Evolutionary conservation across 2,888 invertebrate genomes (phyloP), one percentile per base, ranked within the genome.

Genomic region (Frankliniella fusca): DNA sequence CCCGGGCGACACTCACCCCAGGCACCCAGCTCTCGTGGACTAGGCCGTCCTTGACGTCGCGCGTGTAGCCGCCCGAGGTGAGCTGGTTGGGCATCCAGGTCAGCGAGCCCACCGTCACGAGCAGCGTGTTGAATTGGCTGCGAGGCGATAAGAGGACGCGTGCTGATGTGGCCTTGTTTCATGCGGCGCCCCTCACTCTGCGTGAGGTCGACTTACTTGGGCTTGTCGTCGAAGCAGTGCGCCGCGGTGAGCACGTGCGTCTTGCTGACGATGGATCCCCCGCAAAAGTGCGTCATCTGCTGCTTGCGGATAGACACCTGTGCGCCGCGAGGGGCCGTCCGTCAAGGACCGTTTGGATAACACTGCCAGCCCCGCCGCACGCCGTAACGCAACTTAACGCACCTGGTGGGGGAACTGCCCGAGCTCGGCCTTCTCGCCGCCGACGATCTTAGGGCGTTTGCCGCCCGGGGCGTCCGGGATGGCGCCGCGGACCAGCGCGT

Each of bases 171-270:
- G n/a, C n/a, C n/a, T n/a, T n/a, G n/a, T n/a, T n/a, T n/a, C n/a
- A n/a, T n/a, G n/a, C n/a, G n/a, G n/a, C n/a, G n/a, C n/a, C n/a
- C n/a, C n/a, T n/a, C n/a, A n/a, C n/a, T n/a, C 38, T 38, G 38
- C 38, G 2, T 5, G 38, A 38, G 38, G 38, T 38, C 38, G 38
- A 38, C 70, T 23, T 27, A 76, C 70, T 27, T 27, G 1, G 70
- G 70, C 70, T 76, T 76, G 70, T 76, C 70, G 70, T 76, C 70
- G 70, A 76, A 76, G 70, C 70, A 76, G 70, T 76, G 70, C 11
- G 70, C 70, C 23, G 70, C 70, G 23, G 70, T 76, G 70, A 76
- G 70, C 23, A 76, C 70, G 70, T 27, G 27, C 23, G 70, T 76
- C 27, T 76, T 76, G 70, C 70, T 76, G 27, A 76, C 70, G 27